These are phyloP conservation scores for Eurosta solidaginis DNA, from an alignment of 1,140 invertebrate species.

Conservation along the genomic window DNA sequence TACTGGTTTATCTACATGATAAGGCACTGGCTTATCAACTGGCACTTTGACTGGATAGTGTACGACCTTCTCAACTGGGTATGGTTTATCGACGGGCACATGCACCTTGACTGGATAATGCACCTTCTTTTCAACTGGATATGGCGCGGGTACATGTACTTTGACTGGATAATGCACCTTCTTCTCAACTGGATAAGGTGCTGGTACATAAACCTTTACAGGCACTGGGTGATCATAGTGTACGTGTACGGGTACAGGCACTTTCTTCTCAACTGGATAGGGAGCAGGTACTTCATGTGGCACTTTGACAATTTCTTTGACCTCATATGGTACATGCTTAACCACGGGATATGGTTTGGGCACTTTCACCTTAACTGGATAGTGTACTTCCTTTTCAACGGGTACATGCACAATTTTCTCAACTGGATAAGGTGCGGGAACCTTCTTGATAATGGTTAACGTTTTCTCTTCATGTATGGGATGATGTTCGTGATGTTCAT, in stretches of 20 bases:
- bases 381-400: conserved; percentile 65
- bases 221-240: conserved; percentile 68
- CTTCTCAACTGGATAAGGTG: conserved; percentile 69
- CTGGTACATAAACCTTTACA: conserved; percentile 71
- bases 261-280: conserved; percentile 70
- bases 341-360: conserved; percentile 67
- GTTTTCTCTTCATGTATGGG: conserved; percentile 68
- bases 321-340: conserved; percentile 67
- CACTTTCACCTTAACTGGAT: conserved; percentile 66
- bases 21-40: conserved; percentile 68
- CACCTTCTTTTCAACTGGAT: conserved; percentile 74
- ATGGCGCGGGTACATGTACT: conserved; percentile 70
- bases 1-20: conserved; percentile 68
- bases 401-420: conserved; percentile 65
- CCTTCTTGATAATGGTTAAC: conserved; percentile 77
- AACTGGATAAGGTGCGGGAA: conserved; percentile 67
- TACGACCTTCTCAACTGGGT: conserved; percentile 73
- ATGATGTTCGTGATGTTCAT: conserved; percentile 40
- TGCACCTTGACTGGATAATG: conserved; percentile 71
- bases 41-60: conserved; percentile 74
- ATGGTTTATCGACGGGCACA: conserved; percentile 70
- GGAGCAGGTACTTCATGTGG: conserved; percentile 67
- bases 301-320: conserved; percentile 70
- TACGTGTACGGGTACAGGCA: conserved; percentile 68
- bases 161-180: conserved; percentile 71